Evolutionary conservation across 2,888 invertebrate genomes (phyloP), one percentile per base, ranked within the genome.

Genomic region (Anoplius nigerrimus): DNA sequence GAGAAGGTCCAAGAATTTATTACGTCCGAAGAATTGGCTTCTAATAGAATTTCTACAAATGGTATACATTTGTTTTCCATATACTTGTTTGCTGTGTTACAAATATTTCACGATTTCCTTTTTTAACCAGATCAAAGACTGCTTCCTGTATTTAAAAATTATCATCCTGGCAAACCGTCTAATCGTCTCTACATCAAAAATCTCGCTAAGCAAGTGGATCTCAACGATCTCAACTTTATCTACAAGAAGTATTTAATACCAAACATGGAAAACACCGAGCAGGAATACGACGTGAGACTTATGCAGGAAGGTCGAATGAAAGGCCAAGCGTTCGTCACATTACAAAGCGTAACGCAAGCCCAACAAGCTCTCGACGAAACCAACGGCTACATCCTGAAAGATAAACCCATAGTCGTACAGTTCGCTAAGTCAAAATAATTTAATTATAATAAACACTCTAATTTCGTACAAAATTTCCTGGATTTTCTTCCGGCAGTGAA

Each of bases 231-330:
- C 3, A 92, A 92, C 78, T 92, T 92, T 75, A 93, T 98, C 74
- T 98, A 93, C 86, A 93, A 92, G 68, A 90, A 93, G 60, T 97
- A 94, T 80, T 84, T 91, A 3, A 82, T 90, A 62, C 88, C 90
- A 82, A 86, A 87, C 20, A 82, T 86, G 55, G 89, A 90, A 60
- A 85, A 80, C 16, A 66, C 78, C 55, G 84, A 83, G 56, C 76
- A 74, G 24, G 73, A 84, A 82, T 93, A 92, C 84, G 90, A 92
- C 87, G 92, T 98, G 3, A 91, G 95, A 79, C 91, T 97, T 15
- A 96, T 98, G 97, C 95, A 96, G 85, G 96, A 97, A 88, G 98
- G 98, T 0, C 92, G 97, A 83, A 98, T 98, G 98, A 98, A 97
- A 89, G 98, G 98, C 0, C 98, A 98, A 89, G 97, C 97, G 0